Percentiles rank a stretch among this genome's conserved stretches.
phyloP scores from a whole-genome alignment of 2,888 invertebrate species.

The Acronicta psi region DNA sequence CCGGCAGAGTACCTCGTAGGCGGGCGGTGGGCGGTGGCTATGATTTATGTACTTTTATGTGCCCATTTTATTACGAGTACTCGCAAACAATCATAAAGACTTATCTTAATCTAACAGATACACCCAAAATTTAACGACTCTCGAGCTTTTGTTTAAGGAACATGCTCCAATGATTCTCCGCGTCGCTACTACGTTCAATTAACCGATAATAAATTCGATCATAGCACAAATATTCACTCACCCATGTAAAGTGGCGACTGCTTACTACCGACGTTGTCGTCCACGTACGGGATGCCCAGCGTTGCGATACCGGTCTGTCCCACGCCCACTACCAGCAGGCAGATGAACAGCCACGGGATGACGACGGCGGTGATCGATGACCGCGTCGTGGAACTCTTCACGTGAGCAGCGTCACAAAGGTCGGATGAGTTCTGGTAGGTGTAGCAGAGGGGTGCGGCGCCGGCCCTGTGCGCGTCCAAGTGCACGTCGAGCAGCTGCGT shows the following conservation, averaged over 20 bases:
- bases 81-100: slow-evolving; percentile 53
- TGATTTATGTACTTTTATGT: slow-evolving; percentile 72
- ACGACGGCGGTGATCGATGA: slow-evolving; percentile 94
- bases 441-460: slow-evolving; percentile 77
- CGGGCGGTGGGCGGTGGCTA: slow-evolving; percentile 65
- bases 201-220: slow-evolving; percentile 20
- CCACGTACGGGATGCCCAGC: slow-evolving; percentile 97
- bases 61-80: slow-evolving; percentile 57
- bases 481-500: slow-evolving; percentile 90
- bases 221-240: slow-evolving; percentile 78
- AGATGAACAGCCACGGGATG: slow-evolving; percentile 95
- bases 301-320: slow-evolving; percentile 98
- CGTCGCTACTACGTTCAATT: slow-evolving; percentile 31
- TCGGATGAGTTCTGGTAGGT: slow-evolving; percentile 66
- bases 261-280: slow-evolving; percentile 97
- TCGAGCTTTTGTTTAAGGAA: slow-evolving; percentile 45
- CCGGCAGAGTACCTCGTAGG: slow-evolving; percentile 59
- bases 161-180: slow-evolving; percentile 37
- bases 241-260: slow-evolving; percentile 98
- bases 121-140: slow-evolving; percentile 11
- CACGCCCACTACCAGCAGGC: slow-evolving; percentile 96
- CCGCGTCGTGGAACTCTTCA: slow-evolving; percentile 91
- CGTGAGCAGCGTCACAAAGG: slow-evolving; percentile 89
- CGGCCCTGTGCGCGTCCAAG: slow-evolving; percentile 74
- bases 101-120: slow-evolving; percentile 34